Evolutionary conservation across 2,888 invertebrate genomes (phyloP).

Genomic region (Megaustenia siamemsis): DNA sequence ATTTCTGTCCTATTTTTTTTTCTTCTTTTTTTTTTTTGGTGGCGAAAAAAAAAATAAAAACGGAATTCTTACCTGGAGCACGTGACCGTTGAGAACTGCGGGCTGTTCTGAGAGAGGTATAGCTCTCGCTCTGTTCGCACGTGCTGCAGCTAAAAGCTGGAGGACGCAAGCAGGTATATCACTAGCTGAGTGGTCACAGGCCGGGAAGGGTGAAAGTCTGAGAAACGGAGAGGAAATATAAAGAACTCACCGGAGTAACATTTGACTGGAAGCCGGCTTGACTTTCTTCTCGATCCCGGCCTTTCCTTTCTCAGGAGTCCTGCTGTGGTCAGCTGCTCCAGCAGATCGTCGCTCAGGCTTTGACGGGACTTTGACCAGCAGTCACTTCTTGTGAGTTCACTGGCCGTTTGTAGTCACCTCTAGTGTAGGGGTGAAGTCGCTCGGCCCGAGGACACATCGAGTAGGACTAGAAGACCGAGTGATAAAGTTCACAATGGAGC

Average conservation of each 20-base stretch:
- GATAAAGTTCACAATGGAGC: neutral
- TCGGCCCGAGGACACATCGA: constrained; percentile 4
- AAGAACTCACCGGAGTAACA: constrained; percentile 6
- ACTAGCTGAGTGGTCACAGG: constrained; percentile 43
- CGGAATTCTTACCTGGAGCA: neutral
- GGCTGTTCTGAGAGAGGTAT: neutral
- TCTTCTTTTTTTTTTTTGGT: too few species aligned
- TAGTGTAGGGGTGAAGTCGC: neutral
- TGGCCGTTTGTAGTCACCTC: constrained; percentile 29
- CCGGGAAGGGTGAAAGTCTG: constrained; percentile 5
- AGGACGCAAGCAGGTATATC: constrained; percentile 28
- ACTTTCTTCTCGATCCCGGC: neutral
- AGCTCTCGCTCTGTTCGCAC: constrained; percentile 13
- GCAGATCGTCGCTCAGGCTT: neutral
- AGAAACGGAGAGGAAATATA: neutral
- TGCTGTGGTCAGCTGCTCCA: constrained; percentile 18
- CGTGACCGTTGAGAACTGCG: constrained; percentile 9
- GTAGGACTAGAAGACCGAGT: neutral
- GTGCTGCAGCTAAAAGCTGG: constrained; percentile 1
- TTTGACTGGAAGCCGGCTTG: constrained; percentile 12
- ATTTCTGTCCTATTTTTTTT: too few species aligned
- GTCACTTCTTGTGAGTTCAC: neutral
- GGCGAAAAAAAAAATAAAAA: too few species aligned
- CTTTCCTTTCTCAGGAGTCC: neutral
- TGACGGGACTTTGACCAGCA: neutral